phyloP scores from a whole-genome alignment of 2,797 vertebrate species.

The Danionella dracula region DNA sequence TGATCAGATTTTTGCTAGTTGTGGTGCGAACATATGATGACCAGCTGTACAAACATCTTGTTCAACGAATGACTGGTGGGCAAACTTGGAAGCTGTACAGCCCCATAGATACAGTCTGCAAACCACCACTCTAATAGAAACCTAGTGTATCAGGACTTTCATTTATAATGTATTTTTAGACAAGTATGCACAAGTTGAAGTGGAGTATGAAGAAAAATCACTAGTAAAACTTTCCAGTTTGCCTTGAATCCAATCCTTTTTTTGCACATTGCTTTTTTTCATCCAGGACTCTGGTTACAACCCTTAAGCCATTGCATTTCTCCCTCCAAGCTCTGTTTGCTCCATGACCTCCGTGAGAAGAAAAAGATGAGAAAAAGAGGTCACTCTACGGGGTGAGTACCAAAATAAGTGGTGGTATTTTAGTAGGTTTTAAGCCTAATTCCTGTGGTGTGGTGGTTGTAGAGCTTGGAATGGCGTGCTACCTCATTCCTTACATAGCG shows the following conservation, averaged over 20 bases:
- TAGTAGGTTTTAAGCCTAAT: constrained; percentile 39
- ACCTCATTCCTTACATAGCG: constrained; percentile 47
- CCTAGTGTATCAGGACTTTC: too few relatives aligned
- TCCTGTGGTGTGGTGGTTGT: constrained; percentile 42
- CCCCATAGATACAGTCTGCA: too few relatives aligned
- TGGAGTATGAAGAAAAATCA: too few relatives aligned
- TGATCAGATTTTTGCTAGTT: constrained; percentile 2
- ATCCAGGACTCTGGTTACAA: constrained; percentile 42
- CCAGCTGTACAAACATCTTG: constrained; percentile 30
- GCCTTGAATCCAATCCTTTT: background rate
- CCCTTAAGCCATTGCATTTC: constrained; percentile 16
- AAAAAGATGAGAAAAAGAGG: constrained; percentile 3
- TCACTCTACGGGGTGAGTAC: constrained; percentile 4
- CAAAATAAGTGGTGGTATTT: constrained; percentile 42
- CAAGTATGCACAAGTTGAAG: too few relatives aligned
- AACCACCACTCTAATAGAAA: too few relatives aligned
- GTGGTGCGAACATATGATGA: constrained; percentile 27
- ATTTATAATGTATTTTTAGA: too few relatives aligned
- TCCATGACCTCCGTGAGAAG: constrained; percentile 30
- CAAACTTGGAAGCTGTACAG: background rate
- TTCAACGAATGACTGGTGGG: background rate
- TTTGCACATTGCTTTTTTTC: constrained; percentile 9
- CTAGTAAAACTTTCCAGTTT: background rate
- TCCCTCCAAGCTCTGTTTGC: constrained; percentile 10
- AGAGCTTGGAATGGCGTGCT: constrained; percentile 39